Base-by-base conservation (phyloP, 2,888 invertebrate genomes). In the Incurvaria masculella region DNA sequence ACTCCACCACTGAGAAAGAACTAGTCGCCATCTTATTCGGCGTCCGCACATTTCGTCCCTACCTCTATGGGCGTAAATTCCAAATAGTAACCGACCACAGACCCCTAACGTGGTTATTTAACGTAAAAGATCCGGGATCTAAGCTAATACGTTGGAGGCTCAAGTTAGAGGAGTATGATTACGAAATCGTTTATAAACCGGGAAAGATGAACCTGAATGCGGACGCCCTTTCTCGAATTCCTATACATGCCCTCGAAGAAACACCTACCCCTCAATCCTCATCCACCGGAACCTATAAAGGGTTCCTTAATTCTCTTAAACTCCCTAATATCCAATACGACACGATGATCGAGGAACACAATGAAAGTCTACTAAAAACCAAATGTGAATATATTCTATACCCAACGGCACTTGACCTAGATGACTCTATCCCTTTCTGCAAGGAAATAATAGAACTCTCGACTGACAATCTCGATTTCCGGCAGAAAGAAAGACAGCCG, bases 141-240 rank as follows among this genome's bases (percentile, higher is more conserved):
- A 54, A 57, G 42, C 44, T 65, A 5, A 46, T 58, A 1, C 42
- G 61, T 18, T 65, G 63, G 63, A 46, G 56, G 27, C 42, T 62
- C 8, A 56, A 56, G 49, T 50, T 63, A 4, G 49, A 53, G 14
- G 59, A 61, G 48, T 62, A 54, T 46, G 57, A 61, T 11, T 62
- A 57, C 38, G 51, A 54, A 38, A 52, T 64, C 3, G 48, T 49
- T 6, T 59, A 61, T 42, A 56, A 55, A 45, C 51, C 55, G 14
- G 57, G 57, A 2, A 53, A 51, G 21, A 40, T 45, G 18, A 57
- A 57, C n/a, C 21, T 44, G 4, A 56, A 55, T 27, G 56, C 57
- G 5, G 55, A 57, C 27, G 47, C 42, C 1, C 27, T 55, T 21
- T 46, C 41, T 4, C 40, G 46, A 17, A 33, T 33, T 11, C 33